Base-by-base conservation (phyloP, 2,113 vertebrate species). In the Morone chrysops region DNA sequence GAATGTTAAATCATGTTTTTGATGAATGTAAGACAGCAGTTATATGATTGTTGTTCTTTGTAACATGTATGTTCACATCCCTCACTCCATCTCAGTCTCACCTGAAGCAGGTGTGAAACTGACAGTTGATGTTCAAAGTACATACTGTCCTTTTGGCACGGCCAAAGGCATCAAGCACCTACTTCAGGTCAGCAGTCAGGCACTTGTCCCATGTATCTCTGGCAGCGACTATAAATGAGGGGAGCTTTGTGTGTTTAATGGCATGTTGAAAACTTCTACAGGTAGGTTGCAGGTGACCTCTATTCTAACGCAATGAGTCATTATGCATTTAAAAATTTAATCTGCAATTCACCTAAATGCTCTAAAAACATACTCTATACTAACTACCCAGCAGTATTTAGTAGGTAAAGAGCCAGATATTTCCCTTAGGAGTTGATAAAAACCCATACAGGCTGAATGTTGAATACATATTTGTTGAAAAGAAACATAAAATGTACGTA, bases 61-160 rank as follows among this genome's bases (percentile, higher is more conserved):
- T 95, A 78, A 84, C 92, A 88, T 95, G 95, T 96, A 14, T 50
- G 94, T 90, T 94, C 90, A 80, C 83, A 76, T 93, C 93, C 91
- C 94, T 94, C 93, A 93, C 94, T 96, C 95, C 92, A 87, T 94
- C 48, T 92, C 91, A 90, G 90, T 50, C 31, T 38, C 17, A 73
- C 53, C 56, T 65, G 41, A 85, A 53, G 66, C 18, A 4, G 40
- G 53, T 69, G 51, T 59, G 47, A 72, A 78, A 53, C 57, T 74
- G 80, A 57, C 54, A 53, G 22, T 43, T 54, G 13, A 75, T 60
- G 68, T 31, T 80, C 69, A 83, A 71, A 81, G 59, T 41, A 65
- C 61, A 70, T 31, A 41, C 14, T 41, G 81, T 80, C 67, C 75
- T 84, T 56, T 45, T 20, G 40, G 74, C 63, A 45, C 40, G 50